These are phyloP conservation scores for Temnopleurus reevesii DNA, from an alignment of 53 echinoderm and acorn worm genomes.

Conservation along the genomic window DNA sequence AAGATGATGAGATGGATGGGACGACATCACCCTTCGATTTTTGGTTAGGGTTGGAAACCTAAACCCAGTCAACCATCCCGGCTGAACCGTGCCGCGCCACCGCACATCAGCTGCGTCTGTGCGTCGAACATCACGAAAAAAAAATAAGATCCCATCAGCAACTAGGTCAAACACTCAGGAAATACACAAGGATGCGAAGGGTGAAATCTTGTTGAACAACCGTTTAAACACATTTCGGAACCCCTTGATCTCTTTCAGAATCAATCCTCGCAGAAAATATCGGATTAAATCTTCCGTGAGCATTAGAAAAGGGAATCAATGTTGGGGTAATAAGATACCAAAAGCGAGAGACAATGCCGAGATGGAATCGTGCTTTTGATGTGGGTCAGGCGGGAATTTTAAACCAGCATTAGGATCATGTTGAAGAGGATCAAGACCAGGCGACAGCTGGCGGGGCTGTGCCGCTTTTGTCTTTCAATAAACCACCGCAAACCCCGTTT, in stretches of 20 bases:
- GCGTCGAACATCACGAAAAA: background rate
- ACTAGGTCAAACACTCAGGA: background rate
- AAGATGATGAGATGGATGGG: constrained; percentile 21
- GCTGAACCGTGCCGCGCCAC: background rate
- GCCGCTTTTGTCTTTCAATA: background rate
- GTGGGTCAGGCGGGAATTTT: background rate
- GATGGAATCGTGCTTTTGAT: constrained; percentile 6
- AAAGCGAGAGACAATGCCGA: background rate
- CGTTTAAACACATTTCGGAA: constrained; percentile 1
- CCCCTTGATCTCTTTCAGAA: constrained; percentile 39
- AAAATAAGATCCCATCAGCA: background rate
- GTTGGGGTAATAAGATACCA: background rate
- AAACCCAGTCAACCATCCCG: background rate
- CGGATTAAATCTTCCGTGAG: background rate
- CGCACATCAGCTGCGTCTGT: background rate
- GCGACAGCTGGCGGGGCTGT: constrained; percentile 11
- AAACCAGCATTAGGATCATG: constrained; percentile 20
- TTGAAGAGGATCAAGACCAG: constrained; percentile 20
- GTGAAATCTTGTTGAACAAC: constrained; percentile 26
- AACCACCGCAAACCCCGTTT: background rate
- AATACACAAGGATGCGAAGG: background rate
- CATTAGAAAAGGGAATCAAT: background rate
- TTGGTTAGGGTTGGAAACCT: background rate
- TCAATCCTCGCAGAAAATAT: background rate
- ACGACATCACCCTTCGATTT: constrained; percentile 16